A percentile compares a stretch with the other conserved stretches of the same genome.
phyloP scores from a whole-genome alignment of 2,888 invertebrate genomes.

The Ferdinandea cuprea region DNA sequence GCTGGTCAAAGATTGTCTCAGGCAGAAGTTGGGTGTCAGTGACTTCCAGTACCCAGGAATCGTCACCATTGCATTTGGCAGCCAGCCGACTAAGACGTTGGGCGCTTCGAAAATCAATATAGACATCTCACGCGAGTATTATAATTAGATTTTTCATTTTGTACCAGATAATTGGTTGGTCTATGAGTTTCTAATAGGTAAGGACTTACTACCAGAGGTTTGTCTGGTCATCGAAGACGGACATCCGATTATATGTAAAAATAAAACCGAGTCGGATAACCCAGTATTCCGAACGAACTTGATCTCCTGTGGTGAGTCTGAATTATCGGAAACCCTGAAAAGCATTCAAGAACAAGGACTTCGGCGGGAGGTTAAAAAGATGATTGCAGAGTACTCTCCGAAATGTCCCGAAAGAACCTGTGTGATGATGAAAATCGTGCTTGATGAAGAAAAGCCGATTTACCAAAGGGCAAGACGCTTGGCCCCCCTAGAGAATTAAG shows the following conservation, averaged over 20 bases:
- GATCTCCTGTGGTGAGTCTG: conserved; percentile 16
- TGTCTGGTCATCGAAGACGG: conserved; percentile 31
- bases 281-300: conserved; percentile 19
- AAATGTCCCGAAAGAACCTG: conserved; percentile 62
- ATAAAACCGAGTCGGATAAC: conserved; percentile 5
- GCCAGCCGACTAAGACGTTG: conserved; percentile 12
- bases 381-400: conserved; percentile 77
- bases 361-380: conserved; percentile 7
- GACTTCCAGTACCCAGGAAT: conserved; percentile 9
- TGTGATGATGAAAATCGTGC: conserved; percentile 19
- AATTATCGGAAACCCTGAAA: conserved; percentile 16
- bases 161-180: conserved; percentile 40
- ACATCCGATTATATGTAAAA: conserved; percentile 13
- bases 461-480: conserved; percentile 27
- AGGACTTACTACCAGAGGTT: conserved; percentile 31
- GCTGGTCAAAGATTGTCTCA: conserved; percentile 11
- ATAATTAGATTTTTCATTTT: conserved; percentile 37
- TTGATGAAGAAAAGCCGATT: conserved; percentile 33
- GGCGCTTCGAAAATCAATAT: conserved; percentile 15
- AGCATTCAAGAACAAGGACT: conserved; percentile 17
- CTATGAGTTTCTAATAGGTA: conserved; percentile 37
- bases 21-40: conserved; percentile 3
- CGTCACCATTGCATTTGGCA: conserved; percentile 26
- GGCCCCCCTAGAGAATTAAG: conserved; percentile 40
- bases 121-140: conserved; percentile 45